Conservation (phyloP, 2,888 invertebrate species). For the Chrysotoxum bicinctum region DNA sequence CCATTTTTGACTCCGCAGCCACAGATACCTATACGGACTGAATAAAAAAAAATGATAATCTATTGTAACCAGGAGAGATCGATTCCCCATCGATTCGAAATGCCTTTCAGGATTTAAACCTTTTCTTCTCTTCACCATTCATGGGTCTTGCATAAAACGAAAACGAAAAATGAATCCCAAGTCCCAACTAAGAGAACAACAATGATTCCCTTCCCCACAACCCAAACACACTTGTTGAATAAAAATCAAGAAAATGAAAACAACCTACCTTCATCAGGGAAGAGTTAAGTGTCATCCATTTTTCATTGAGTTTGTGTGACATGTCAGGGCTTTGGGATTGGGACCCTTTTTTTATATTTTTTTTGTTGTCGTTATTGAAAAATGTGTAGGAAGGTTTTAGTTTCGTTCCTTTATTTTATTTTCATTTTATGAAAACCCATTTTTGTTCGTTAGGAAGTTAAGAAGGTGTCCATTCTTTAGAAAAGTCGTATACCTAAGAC, state of each 20-base stretch:
- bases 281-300: slow-evolving; percentile 66
- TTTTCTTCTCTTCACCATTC: slow-evolving; percentile 33
- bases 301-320: slow-evolving; percentile 71
- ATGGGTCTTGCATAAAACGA: slow-evolving; percentile 30
- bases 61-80: slow-evolving; percentile 59
- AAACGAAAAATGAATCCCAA: slow-evolving; percentile 32
- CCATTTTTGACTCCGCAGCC: slow-evolving; percentile 6
- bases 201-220: slow-evolving; percentile 15
- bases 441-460: not conserved
- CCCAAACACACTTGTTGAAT: slow-evolving; percentile 35
- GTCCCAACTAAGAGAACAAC: not conserved
- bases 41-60: slow-evolving; percentile 28
- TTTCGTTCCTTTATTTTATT: not conserved
- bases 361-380: slow-evolving; percentile 8
- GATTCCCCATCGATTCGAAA: slow-evolving; percentile 55
- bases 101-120: slow-evolving; percentile 55
- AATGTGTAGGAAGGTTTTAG: slow-evolving; percentile 1
- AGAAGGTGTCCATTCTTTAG: slow-evolving; percentile 11
- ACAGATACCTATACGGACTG: slow-evolving; percentile 6
- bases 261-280: not conserved
- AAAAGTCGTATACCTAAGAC: not conserved
- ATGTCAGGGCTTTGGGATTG: slow-evolving; percentile 63
- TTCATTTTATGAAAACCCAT: slow-evolving; percentile 31
- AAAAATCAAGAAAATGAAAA: slow-evolving; percentile 19
- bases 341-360: slow-evolving; percentile 36